Percentiles rank a stretch among this genome's conserved stretches.
These are phyloP conservation scores for Platerodrilus igneus DNA, from an alignment of 2,888 invertebrate species.

Conservation along the genomic window DNA sequence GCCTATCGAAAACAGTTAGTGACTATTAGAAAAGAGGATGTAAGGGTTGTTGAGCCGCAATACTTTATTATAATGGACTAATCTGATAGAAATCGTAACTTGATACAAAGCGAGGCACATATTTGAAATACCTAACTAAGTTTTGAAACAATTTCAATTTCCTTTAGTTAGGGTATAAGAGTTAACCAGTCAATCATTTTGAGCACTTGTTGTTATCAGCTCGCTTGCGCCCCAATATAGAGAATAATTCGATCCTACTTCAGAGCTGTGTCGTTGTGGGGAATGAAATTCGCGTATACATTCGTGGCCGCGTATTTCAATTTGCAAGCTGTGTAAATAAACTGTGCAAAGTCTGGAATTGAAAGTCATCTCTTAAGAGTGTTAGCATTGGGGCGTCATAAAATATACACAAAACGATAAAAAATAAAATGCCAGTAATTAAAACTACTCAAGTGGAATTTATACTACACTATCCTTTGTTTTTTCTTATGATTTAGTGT, in stretches of 20 bases:
- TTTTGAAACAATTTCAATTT: conserved; percentile 41
- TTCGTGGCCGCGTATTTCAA: conserved; percentile 33
- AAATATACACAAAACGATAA: conserved; percentile 29
- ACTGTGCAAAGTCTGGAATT: conserved; percentile 46
- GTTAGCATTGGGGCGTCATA: conserved; percentile 35
- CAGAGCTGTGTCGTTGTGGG: conserved; percentile 43
- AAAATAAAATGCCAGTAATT: conserved; percentile 30
- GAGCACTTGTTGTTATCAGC: conserved; percentile 40
- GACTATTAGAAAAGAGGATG: too few relatives aligned
- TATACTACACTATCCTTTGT: conserved; percentile 26
- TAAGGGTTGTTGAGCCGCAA: too few relatives aligned
- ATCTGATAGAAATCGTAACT: conserved; percentile 22
- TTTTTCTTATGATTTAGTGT: conserved; percentile 26
- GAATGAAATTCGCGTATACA: conserved; percentile 41
- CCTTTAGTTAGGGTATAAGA: conserved; percentile 34
- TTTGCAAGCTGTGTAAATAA: conserved; percentile 43
- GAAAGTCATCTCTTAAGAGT: conserved; percentile 44
- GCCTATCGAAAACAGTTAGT: too few relatives aligned
- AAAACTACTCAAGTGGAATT: conserved; percentile 26
- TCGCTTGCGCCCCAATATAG: conserved; percentile 41
- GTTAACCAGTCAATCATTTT: conserved; percentile 45
- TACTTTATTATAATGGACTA: too few relatives aligned
- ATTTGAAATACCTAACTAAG: conserved; percentile 36
- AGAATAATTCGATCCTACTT: conserved; percentile 45
- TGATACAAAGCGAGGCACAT: conserved; percentile 32